Percentiles rank a stretch among this genome's conserved stretches.
phyloP scores from a whole-genome alignment of 2,797 vertebrate species.

The Gila robusta region DNA sequence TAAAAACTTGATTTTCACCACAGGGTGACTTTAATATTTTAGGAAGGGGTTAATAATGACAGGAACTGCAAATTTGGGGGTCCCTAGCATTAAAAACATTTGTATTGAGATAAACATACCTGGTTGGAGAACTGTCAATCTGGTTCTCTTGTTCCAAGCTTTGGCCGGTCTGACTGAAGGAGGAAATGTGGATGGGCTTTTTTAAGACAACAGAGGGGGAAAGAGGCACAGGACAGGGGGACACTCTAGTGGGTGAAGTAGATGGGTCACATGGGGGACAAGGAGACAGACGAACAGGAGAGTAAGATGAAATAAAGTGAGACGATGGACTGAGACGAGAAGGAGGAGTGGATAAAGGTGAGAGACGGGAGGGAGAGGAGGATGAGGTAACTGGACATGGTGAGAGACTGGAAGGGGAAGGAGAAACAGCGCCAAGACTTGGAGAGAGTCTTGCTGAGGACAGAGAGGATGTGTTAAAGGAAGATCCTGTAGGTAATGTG shows the following conservation, averaged over 20 bases:
- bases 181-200: conserved; percentile 77
- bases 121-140: conserved; percentile 55
- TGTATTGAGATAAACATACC: conserved; percentile 65
- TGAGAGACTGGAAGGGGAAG: conserved; percentile 40
- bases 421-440: conserved; percentile 11
- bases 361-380: conserved; percentile 28
- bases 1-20: too few relatives aligned
- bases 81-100: neutral
- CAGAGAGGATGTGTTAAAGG: conserved; percentile 50
- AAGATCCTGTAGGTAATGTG: conserved; percentile 48
- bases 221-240: conserved; percentile 65
- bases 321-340: conserved; percentile 38
- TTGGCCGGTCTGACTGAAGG: conserved; percentile 71
- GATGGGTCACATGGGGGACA: conserved; percentile 58
- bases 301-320: conserved; percentile 47
- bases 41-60: neutral
- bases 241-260: conserved; percentile 55
- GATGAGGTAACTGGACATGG: conserved; percentile 4
- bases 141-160: conserved; percentile 55
- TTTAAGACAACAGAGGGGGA: conserved; percentile 79
- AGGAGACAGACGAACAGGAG: conserved; percentile 46
- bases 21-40: neutral
- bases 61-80: neutral
- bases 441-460: conserved; percentile 44
- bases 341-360: conserved; percentile 42